phyloP scores from a whole-genome alignment of 2,113 vertebrate species.

The Rhynchopsitta pachyrhyncha region DNA sequence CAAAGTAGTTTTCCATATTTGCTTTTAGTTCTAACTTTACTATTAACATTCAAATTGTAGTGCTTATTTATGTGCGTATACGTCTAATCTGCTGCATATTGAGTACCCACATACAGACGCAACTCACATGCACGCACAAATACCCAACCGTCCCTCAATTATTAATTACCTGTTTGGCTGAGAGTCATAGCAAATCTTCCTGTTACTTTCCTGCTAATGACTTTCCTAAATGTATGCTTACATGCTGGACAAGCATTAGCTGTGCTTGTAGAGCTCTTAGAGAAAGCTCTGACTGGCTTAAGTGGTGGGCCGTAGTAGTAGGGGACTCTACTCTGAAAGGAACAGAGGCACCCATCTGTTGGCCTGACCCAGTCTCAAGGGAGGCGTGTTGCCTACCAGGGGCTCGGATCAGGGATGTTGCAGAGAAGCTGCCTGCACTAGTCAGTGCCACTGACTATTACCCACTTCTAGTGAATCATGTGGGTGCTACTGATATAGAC shows the following conservation, averaged over 20 bases:
- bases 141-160: neutral
- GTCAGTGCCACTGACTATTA: too few relatives aligned
- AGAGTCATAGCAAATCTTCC: neutral
- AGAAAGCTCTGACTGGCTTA: neutral
- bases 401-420: too few relatives aligned
- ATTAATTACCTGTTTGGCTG: neutral
- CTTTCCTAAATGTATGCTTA: neutral
- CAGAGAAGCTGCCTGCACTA: too few relatives aligned
- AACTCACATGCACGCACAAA: neutral
- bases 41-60: neutral
- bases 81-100: neutral
- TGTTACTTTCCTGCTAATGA: neutral
- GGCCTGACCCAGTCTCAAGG: too few relatives aligned
- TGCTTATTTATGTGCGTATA: neutral
- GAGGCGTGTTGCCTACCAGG: too few relatives aligned
- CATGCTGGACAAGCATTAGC: neutral
- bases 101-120: neutral
- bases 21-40: neutral
- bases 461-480: too few relatives aligned
- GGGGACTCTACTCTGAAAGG: too few relatives aligned
- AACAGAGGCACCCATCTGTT: too few relatives aligned
- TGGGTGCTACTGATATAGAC: too few relatives aligned
- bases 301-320: too few relatives aligned
- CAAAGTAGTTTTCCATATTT: neutral
- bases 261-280: neutral